Conservation (phyloP, 2,113 vertebrate species). For the Sminthopsis crassicaudata region DNA sequence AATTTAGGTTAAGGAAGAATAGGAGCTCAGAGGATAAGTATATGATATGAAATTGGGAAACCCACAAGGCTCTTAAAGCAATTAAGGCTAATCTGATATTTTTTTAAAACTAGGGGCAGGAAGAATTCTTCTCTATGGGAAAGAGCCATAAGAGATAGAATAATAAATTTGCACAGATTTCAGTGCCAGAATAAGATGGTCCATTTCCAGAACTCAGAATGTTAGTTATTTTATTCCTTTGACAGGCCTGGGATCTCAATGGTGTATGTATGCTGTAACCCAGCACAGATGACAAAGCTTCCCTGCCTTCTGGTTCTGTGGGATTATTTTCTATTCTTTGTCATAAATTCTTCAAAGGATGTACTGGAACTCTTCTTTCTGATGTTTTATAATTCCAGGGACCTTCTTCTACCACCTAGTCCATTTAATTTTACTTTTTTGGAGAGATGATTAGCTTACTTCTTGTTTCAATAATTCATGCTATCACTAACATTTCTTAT, state of each 20-base stretch:
- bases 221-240: neutral
- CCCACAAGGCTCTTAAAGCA: neutral
- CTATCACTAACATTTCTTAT: neutral
- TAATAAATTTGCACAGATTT: neutral
- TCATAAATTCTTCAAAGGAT: neutral
- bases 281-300: neutral
- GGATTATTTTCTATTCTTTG: neutral
- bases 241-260: neutral
- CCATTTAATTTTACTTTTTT: neutral
- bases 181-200: neutral
- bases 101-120: neutral
- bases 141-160: neutral
- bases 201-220: neutral
- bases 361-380: neutral
- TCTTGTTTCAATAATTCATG: neutral
- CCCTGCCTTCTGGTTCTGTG: neutral
- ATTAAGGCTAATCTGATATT: neutral
- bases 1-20: neutral
- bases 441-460: neutral
- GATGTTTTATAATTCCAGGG: neutral
- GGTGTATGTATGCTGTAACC: neutral
- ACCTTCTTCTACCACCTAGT: neutral
- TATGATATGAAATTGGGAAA: neutral
- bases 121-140: neutral
- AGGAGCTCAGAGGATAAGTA: neutral